Evolutionary conservation across 2,888 invertebrate species (phyloP).

Genomic region (Drosophila cracens): DNA sequence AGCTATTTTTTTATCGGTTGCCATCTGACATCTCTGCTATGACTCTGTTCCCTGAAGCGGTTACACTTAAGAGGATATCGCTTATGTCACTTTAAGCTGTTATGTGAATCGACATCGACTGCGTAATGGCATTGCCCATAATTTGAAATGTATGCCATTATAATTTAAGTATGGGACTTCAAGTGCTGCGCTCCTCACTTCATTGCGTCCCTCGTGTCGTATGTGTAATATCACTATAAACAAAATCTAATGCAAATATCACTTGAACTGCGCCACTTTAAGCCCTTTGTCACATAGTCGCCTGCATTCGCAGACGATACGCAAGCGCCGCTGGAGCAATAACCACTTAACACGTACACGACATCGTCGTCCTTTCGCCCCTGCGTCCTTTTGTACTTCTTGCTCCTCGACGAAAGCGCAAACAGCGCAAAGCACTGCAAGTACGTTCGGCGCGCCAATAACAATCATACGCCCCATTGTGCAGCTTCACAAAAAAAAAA

Average conservation of each 20-base stretch:
- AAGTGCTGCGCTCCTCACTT: conserved; percentile 15
- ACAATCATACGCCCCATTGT: conserved; percentile 75
- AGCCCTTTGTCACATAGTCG: conserved; percentile 13
- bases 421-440: conserved; percentile 47
- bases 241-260: conserved; percentile 67
- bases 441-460: conserved; percentile 56
- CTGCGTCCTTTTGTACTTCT: conserved; percentile 8
- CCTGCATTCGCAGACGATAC: conserved; percentile 37
- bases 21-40: not conserved
- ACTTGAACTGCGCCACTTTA: conserved; percentile 55
- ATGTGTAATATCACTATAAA: conserved; percentile 50
- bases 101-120: conserved; percentile 6
- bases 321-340: conserved; percentile 56
- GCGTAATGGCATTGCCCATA: conserved; percentile 24
- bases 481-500: conserved; percentile 42
- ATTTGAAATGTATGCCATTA: conserved; percentile 19
- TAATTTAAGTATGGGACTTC: conserved; percentile 22
- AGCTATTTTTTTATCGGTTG: not conserved
- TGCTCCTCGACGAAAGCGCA: conserved; percentile 39
- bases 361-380: conserved; percentile 28
- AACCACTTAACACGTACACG: conserved; percentile 72
- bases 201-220: conserved; percentile 28
- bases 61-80: conserved; percentile 6
- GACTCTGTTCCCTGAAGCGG: not conserved
- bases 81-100: conserved; percentile 22